phyloP scores from a whole-genome alignment of 1,140 invertebrate genomes.

The Scylla paramamosain region DNA sequence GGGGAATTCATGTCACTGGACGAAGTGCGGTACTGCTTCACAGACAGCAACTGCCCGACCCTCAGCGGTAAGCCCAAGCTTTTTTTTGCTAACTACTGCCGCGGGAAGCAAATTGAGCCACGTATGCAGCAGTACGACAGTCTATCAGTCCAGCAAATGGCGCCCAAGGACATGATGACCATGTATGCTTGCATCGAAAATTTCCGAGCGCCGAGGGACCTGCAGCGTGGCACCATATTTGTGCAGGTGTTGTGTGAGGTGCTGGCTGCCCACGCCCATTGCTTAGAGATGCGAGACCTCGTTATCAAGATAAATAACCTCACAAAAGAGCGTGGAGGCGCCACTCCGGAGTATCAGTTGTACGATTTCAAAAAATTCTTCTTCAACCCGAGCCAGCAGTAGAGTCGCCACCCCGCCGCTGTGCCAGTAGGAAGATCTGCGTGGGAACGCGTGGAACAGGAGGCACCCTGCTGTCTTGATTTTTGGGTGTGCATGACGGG shows the following conservation, averaged over 20 bases:
- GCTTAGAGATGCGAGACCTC: background rate
- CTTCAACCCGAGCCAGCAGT: conserved; percentile 54
- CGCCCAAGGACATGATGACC: conserved; percentile 60
- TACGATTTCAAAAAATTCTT: conserved; percentile 63
- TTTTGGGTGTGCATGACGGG: too few relatives aligned
- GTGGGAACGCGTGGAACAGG: too few relatives aligned
- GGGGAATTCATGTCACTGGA: conserved; percentile 32
- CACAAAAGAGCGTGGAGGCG: background rate
- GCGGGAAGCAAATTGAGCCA: background rate
- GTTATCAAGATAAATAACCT: background rate
- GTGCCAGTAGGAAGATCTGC: too few relatives aligned
- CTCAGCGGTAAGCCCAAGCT: conserved; percentile 59
- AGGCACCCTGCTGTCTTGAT: too few relatives aligned
- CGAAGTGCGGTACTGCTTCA: conserved; percentile 54
- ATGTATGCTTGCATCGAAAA: conserved; percentile 54
- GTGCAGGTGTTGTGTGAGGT: conserved; percentile 61
- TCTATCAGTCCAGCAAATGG: background rate
- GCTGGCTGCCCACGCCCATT: conserved; percentile 47
- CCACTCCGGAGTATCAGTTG: conserved; percentile 45
- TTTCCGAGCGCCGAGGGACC: conserved; percentile 45
- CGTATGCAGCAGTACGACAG: background rate
- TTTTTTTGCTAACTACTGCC: conserved; percentile 59
- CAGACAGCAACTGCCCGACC: background rate
- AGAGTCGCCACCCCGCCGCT: background rate
- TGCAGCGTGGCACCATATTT: conserved; percentile 46